Evolutionary conservation across 2,888 invertebrate genomes (phyloP).

Genomic region (Falcaria lacertinaria): DNA sequence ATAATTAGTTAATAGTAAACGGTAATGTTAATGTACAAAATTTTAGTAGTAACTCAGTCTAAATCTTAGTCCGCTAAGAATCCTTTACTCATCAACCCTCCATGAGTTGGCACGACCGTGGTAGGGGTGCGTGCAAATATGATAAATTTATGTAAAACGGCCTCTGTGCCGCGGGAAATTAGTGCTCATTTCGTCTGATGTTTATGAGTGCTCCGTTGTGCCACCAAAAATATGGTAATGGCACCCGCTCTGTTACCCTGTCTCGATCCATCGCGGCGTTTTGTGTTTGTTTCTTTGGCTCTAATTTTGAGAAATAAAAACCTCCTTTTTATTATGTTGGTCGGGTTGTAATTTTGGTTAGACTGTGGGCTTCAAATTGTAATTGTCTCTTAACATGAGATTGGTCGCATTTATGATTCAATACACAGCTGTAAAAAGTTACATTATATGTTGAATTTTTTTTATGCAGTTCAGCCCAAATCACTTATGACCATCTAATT

Average conservation of each 20-base stretch:
- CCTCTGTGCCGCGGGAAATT: constrained; percentile 55
- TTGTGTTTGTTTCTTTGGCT: not conserved
- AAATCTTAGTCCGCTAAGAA: not conserved
- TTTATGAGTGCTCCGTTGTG: constrained; percentile 59
- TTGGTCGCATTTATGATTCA: no score
- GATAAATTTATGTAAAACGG: constrained; percentile 75
- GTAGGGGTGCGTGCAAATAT: constrained; percentile 64
- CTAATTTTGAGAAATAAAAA: not conserved
- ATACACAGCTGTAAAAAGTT: no score
- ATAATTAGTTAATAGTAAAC: no score
- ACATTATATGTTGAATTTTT: no score
- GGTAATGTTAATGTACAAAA: no score
- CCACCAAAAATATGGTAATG: constrained; percentile 67
- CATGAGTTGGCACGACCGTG: constrained; percentile 46
- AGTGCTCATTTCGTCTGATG: constrained; percentile 70
- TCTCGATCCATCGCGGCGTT: not conserved
- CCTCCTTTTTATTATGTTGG: not conserved
- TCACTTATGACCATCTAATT: no score
- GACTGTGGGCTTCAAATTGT: no score
- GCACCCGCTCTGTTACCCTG: constrained; percentile 23
- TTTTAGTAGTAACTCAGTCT: not conserved
- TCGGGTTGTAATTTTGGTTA: no score
- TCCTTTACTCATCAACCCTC: constrained; percentile 32
- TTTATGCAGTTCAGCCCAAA: no score
- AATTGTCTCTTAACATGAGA: no score